These are phyloP conservation scores for Brachionus manjavacas DNA, from an alignment of 1,140 invertebrate genomes.

Conservation along the genomic window DNA sequence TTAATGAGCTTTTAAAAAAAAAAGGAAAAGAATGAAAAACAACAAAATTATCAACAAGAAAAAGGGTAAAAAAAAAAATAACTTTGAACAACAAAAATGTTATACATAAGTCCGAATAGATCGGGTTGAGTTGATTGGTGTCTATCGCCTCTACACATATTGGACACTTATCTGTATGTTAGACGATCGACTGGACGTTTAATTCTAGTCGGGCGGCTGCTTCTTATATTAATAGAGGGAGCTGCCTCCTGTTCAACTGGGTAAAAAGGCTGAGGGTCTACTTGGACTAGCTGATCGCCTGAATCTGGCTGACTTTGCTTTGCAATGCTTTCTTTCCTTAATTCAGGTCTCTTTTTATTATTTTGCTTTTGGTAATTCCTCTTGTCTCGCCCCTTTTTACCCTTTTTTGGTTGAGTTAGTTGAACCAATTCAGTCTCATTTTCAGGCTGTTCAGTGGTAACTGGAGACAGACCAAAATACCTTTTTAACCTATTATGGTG, in stretches of 20 bases:
- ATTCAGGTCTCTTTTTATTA: background rate
- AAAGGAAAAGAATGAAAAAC: background rate
- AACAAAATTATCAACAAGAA: background rate
- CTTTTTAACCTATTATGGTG: constrained; percentile 6
- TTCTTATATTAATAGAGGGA: background rate
- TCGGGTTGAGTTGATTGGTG: background rate
- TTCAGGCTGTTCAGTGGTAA: background rate
- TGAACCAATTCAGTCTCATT: background rate
- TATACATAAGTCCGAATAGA: background rate
- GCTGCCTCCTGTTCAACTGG: background rate
- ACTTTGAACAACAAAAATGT: too few relatives aligned
- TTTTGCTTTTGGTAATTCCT: background rate
- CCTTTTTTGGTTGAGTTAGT: background rate
- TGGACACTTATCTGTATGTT: background rate
- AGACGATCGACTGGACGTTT: background rate
- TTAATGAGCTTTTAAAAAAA: background rate
- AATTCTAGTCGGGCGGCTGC: background rate
- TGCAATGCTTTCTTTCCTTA: background rate
- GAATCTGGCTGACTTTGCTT: background rate
- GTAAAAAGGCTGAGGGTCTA: background rate
- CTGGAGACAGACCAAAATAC: background rate
- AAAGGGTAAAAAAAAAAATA: too few relatives aligned
- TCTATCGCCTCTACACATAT: background rate
- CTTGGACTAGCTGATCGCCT: background rate
- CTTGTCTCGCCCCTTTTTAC: background rate